Conservation (phyloP, 2,113 vertebrate species). For the Tetraodon nigroviridis region DNA sequence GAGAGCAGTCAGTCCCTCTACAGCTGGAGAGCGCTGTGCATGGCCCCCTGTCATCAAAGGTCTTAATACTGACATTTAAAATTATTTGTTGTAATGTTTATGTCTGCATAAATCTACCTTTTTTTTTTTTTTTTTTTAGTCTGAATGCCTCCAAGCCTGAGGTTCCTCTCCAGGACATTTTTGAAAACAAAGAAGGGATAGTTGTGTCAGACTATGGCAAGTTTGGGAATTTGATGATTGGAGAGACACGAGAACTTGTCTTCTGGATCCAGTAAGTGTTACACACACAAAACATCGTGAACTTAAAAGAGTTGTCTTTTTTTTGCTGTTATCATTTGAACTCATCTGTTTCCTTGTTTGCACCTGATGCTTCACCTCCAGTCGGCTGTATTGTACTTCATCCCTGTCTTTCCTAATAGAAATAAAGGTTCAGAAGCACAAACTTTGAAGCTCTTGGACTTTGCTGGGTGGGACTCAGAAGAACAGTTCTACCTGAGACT, state of each 20-base stretch:
- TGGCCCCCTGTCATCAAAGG: slow-evolving; percentile 76
- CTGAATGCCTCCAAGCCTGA: slow-evolving; percentile 9
- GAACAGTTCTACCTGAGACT: slow-evolving; percentile 76
- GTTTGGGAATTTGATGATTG: slow-evolving; percentile 81
- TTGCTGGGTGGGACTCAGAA: slow-evolving; percentile 87
- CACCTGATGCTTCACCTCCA: not conserved
- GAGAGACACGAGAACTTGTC: slow-evolving; percentile 68
- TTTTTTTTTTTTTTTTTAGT: too few species aligned
- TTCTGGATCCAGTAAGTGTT: slow-evolving; percentile 87
- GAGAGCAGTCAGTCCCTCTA: slow-evolving; percentile 91
- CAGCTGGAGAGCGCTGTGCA: slow-evolving; percentile 87
- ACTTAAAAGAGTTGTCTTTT: not conserved
- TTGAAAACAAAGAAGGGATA: slow-evolving; percentile 81
- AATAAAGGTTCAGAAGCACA: slow-evolving; percentile 80
- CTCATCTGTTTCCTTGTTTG: not conserved
- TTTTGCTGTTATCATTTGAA: not conserved
- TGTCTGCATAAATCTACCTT: too few species aligned
- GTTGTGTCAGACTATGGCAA: slow-evolving; percentile 75
- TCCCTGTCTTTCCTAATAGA: slow-evolving; percentile 59
- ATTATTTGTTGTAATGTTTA: not conserved
- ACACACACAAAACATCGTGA: too few species aligned
- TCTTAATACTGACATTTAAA: slow-evolving; percentile 33
- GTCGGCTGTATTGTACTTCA: not conserved
- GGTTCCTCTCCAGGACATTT: slow-evolving; percentile 49
- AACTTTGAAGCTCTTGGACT: slow-evolving; percentile 78